phyloP scores from a whole-genome alignment of 2,113 vertebrate species.

The Tachysurus vachellii region DNA sequence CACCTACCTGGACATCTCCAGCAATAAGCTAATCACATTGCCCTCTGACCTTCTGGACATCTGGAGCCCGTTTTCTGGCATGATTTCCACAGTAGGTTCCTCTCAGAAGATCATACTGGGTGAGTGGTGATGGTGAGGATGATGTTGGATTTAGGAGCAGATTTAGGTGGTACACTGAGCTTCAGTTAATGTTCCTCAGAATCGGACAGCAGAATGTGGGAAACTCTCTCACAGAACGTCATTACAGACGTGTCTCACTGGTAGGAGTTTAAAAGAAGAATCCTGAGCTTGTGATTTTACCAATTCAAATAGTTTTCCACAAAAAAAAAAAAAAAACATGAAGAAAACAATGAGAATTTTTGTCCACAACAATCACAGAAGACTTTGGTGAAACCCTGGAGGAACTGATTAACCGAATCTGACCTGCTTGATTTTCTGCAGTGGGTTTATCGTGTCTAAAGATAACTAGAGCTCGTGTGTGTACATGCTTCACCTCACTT shows the following conservation, averaged over 20 bases:
- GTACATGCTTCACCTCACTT: conserved; percentile 60
- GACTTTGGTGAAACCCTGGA: too few species aligned
- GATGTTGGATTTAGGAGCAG: neutral
- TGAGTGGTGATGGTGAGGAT: conserved; percentile 62
- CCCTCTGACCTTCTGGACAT: conserved; percentile 89
- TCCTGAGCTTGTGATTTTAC: too few species aligned
- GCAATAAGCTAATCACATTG: conserved; percentile 89
- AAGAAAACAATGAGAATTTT: too few species aligned
- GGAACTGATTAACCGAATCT: conserved; percentile 35
- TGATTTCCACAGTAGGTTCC: conserved; percentile 55
- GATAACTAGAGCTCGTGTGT: conserved; percentile 27
- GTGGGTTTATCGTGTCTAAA: conserved; percentile 25
- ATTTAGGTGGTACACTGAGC: neutral
- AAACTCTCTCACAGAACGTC: neutral
- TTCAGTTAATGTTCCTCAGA: neutral
- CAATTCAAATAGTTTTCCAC: too few species aligned
- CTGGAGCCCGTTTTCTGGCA: conserved; percentile 84
- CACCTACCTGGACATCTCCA: conserved; percentile 91
- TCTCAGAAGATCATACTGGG: conserved; percentile 84
- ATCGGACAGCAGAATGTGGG: neutral
- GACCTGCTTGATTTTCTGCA: neutral
- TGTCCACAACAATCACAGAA: too few species aligned
- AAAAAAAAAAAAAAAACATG: too few species aligned
- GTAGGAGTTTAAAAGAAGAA: too few species aligned
- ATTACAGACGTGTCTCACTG: too few species aligned